Conservation (phyloP, 2,888 invertebrate species). For the Mantis religiosa region DNA sequence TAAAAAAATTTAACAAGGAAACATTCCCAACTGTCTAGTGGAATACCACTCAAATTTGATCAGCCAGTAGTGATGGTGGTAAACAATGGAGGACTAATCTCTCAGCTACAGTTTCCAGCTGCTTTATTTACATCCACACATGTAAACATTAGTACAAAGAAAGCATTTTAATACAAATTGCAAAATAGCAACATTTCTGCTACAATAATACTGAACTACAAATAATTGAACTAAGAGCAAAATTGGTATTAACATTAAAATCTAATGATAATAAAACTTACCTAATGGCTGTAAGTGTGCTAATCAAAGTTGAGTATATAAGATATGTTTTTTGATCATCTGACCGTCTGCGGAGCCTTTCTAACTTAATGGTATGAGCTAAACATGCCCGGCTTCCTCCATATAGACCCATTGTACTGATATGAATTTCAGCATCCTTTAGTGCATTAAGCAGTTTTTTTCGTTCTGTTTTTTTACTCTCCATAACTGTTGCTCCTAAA, state of each 20-base stretch:
- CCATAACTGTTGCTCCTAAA: background rate
- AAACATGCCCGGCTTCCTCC: slow-evolving; percentile 57
- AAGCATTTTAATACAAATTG: too few species aligned
- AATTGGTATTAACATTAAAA: background rate
- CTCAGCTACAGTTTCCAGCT: too few species aligned
- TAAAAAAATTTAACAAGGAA: too few species aligned
- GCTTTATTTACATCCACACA: too few species aligned
- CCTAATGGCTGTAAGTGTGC: background rate
- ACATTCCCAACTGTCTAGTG: too few species aligned
- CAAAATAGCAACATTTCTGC: too few species aligned
- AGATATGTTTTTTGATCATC: slow-evolving; percentile 40
- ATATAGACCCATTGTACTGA: slow-evolving; percentile 54
- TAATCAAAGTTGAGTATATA: background rate
- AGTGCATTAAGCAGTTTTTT: slow-evolving; percentile 50
- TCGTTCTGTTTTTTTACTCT: slow-evolving; percentile 25
- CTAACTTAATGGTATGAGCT: slow-evolving; percentile 58
- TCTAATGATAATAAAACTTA: background rate
- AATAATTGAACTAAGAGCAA: too few species aligned
- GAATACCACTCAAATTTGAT: too few species aligned
- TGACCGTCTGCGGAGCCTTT: slow-evolving; percentile 53
- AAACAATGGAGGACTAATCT: too few species aligned
- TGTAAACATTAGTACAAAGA: too few species aligned
- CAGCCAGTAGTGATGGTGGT: too few species aligned
- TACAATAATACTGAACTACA: too few species aligned
- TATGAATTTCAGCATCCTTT: slow-evolving; percentile 47